phyloP scores from a whole-genome alignment of 2,888 invertebrate genomes.

The Bombyx huttoni region DNA sequence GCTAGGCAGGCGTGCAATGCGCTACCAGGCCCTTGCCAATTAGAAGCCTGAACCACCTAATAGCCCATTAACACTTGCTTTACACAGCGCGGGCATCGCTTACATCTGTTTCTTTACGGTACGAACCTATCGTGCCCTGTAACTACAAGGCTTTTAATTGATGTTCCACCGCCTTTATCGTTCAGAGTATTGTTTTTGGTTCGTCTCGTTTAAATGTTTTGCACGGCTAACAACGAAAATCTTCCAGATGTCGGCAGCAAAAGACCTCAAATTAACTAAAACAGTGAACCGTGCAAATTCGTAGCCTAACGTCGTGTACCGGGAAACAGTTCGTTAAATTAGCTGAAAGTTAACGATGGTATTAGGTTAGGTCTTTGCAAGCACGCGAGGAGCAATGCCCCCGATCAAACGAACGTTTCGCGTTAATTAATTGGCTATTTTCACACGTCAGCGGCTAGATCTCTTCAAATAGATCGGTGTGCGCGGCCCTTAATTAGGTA shows the following conservation, averaged over 20 bases:
- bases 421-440: conserved; percentile 73
- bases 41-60: conserved; percentile 47
- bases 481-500: conserved; percentile 66
- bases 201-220: not conserved
- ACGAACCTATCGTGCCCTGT: conserved; percentile 1
- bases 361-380: conserved; percentile 30
- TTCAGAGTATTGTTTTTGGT: not conserved
- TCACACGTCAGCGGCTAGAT: conserved; percentile 70
- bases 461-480: conserved; percentile 69
- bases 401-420: conserved; percentile 45
- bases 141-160: not conserved
- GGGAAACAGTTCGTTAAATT: conserved; percentile 27
- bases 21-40: conserved; percentile 34
- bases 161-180: conserved; percentile 8
- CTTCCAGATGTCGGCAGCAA: not conserved
- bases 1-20: conserved; percentile 25
- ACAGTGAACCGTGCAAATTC: not conserved
- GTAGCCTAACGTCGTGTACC: not conserved
- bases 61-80: conserved; percentile 64
- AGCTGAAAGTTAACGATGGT: conserved; percentile 33
- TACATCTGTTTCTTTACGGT: conserved; percentile 27
- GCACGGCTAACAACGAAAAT: not conserved
- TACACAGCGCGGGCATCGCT: conserved; percentile 41
- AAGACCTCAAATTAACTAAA: not conserved
- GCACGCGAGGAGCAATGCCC: conserved; percentile 59